phyloP scores from a whole-genome alignment of 2,888 invertebrate species.

The Sepiola atlantica region DNA sequence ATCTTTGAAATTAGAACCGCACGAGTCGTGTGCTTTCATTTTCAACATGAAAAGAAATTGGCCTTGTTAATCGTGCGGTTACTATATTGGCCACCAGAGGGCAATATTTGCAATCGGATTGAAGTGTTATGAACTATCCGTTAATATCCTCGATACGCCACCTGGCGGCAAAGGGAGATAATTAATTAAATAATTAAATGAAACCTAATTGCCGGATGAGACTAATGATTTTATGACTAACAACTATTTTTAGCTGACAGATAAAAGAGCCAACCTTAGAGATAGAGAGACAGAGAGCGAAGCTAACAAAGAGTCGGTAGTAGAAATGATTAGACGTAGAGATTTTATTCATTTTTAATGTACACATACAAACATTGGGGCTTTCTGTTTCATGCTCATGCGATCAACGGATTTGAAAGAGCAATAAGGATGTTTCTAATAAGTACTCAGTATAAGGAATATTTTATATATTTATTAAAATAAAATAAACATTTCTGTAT shows the following conservation, averaged over 20 bases:
- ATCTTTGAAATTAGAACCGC: background rate
- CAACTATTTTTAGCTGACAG: conserved; percentile 12
- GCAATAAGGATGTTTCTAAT: too few species aligned
- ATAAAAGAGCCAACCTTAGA: background rate
- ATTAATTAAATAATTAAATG: conserved; percentile 19
- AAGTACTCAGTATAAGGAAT: too few species aligned
- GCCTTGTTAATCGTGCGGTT: background rate
- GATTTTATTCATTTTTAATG: too few species aligned
- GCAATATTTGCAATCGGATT: background rate
- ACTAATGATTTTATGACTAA: background rate
- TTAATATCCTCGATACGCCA: background rate
- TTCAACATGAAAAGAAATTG: background rate
- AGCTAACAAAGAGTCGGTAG: too few species aligned
- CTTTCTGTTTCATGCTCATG: too few species aligned
- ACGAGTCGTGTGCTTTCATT: background rate
- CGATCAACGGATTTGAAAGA: too few species aligned
- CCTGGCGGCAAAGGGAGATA: background rate
- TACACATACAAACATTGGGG: too few species aligned
- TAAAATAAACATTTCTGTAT: too few species aligned
- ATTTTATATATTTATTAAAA: too few species aligned
- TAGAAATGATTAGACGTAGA: too few species aligned
- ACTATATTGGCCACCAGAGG: background rate
- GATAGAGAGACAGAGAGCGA: too few species aligned
- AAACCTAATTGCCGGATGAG: background rate
- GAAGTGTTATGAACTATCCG: background rate